Conservation (phyloP, 2,113 vertebrate genomes). For the Pseudorectes ferrugineus region DNA sequence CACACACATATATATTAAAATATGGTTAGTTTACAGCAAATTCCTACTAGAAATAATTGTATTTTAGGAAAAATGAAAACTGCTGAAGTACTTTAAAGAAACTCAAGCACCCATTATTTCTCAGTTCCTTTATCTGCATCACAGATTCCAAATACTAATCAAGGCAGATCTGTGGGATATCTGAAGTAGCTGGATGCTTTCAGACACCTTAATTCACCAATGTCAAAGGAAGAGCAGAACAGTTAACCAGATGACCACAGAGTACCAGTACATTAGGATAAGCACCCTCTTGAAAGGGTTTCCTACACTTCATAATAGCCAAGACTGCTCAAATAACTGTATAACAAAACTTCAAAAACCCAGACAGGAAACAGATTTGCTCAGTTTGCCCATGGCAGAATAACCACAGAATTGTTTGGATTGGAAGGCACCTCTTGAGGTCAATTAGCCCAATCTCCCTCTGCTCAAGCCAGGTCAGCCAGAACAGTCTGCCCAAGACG, state of each 20-base stretch:
- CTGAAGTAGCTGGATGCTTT: neutral
- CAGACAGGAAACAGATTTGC: neutral
- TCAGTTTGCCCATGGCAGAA: neutral
- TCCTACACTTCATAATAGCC: neutral
- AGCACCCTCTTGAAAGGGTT: neutral
- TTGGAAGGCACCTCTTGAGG: neutral
- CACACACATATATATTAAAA: neutral
- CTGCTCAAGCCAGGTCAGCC: neutral
- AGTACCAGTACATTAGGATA: neutral
- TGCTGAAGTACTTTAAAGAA: neutral
- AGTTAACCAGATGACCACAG: neutral
- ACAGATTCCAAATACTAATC: neutral
- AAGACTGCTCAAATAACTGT: neutral
- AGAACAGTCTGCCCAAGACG: neutral
- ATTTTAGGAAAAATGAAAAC: neutral
- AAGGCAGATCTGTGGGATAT: neutral
- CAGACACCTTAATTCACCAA: neutral
- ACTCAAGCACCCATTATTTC: neutral
- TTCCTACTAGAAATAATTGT: neutral
- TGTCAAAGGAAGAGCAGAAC: neutral
- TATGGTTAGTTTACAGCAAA: neutral
- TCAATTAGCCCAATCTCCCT: neutral
- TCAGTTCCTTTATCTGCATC: neutral
- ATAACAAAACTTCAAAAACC: neutral
- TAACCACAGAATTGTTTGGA: neutral